These are phyloP conservation scores for Punctoribates punctum DNA, from an alignment of 2,888 invertebrate species.

Conservation along the genomic window DNA sequence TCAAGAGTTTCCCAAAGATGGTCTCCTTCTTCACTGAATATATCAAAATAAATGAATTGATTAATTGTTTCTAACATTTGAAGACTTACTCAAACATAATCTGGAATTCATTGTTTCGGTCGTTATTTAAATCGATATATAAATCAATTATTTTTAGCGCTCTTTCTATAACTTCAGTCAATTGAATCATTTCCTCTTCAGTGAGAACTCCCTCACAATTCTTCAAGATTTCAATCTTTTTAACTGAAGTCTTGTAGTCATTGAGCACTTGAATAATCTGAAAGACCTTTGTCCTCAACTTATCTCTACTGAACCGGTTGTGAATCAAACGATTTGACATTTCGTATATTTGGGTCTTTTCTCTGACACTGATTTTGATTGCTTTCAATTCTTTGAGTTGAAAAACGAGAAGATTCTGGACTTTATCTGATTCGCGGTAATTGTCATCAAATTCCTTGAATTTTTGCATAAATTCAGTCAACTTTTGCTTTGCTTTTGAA, in stretches of 20 bases:
- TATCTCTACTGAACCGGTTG: not conserved
- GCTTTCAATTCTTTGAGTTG: not conserved
- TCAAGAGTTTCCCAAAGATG: not conserved
- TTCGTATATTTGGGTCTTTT: not conserved
- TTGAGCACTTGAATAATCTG: not conserved
- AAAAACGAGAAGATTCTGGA: not conserved
- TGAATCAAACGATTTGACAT: not conserved
- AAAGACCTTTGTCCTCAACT: slow-evolving; percentile 12
- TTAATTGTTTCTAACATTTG: not conserved
- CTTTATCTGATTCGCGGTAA: not conserved
- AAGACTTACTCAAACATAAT: slow-evolving; percentile 18
- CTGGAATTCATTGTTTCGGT: slow-evolving; percentile 21
- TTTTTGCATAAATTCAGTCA: not conserved
- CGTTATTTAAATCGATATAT: not conserved
- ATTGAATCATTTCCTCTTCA: not conserved
- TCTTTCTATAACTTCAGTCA: slow-evolving; percentile 22
- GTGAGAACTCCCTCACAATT: not conserved
- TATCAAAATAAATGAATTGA: not conserved
- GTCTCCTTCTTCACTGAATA: slow-evolving; percentile 22
- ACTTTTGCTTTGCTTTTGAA: slow-evolving; percentile 9
- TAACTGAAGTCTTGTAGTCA: not conserved
- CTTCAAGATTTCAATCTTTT: not conserved
- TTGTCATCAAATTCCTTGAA: slow-evolving; percentile 3
- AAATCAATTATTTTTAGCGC: slow-evolving; percentile 19
- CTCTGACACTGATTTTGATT: not conserved